Evolutionary conservation across 2,888 invertebrate genomes (phyloP).

Genomic region (Dascillus cervinus): DNA sequence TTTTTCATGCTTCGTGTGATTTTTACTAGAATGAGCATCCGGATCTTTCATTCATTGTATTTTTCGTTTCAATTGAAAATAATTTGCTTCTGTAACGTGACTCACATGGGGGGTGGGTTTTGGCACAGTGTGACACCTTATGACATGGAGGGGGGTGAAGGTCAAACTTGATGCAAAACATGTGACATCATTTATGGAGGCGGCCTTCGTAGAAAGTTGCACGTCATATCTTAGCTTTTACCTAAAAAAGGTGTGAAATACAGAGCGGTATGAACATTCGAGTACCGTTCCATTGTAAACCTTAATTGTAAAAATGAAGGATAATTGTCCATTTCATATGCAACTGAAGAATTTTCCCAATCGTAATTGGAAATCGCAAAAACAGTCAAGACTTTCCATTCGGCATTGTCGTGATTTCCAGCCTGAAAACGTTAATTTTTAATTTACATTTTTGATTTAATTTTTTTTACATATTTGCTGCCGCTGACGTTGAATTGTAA

Average conservation of each 20-base stretch:
- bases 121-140: too few species aligned
- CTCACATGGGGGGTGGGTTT: too few species aligned
- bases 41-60: too few species aligned
- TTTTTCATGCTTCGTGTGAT: too few species aligned
- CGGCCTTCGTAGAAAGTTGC: too few species aligned
- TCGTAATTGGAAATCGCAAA: constrained; percentile 9
- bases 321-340: background rate
- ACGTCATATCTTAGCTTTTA: constrained; percentile 17
- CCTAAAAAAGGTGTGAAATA: constrained; percentile 35
- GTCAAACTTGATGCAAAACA: too few species aligned
- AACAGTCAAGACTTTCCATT: constrained; percentile 17
- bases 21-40: too few species aligned
- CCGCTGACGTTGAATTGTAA: constrained; percentile 24
- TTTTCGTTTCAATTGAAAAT: too few species aligned
- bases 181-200: too few species aligned
- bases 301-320: constrained; percentile 20
- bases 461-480: constrained; percentile 25
- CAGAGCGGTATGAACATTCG: constrained; percentile 26
- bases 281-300: constrained; percentile 28
- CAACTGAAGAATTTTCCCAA: constrained; percentile 6
- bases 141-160: too few species aligned
- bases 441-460: too few species aligned
- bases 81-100: too few species aligned
- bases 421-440: constrained; percentile 6
- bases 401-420: constrained; percentile 8